Percentiles rank a stretch among this genome's conserved stretches.
Conservation (phyloP, 2,113 vertebrate species). For the Hippoglossus stenolepis region DNA sequence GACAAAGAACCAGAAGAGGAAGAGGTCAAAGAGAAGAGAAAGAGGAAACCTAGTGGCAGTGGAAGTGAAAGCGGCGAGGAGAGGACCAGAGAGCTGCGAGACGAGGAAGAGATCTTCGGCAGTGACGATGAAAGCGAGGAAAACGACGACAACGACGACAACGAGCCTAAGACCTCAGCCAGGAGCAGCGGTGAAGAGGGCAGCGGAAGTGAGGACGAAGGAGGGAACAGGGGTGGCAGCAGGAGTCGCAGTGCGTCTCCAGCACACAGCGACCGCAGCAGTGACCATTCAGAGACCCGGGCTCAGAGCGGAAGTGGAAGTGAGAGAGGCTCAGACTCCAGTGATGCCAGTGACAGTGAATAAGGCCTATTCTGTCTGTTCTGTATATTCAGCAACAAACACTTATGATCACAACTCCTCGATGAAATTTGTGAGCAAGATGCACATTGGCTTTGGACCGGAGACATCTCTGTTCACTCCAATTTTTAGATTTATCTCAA, state of each 20-base stretch:
- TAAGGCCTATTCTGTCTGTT: conserved; percentile 57
- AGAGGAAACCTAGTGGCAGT: conserved; percentile 83
- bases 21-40: conserved; percentile 53
- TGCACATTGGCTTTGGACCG: conserved; percentile 27
- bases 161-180: conserved; percentile 77
- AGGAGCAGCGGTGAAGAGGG: conserved; percentile 79
- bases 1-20: not conserved
- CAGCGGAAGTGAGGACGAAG: conserved; percentile 78
- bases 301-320: conserved; percentile 84
- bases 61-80: conserved; percentile 86
- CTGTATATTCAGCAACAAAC: conserved; percentile 27
- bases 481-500: conserved; percentile 47
- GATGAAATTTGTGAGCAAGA: not conserved
- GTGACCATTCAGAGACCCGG: conserved; percentile 85
- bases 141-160: conserved; percentile 77
- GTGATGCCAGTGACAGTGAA: conserved; percentile 89
- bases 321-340: conserved; percentile 86
- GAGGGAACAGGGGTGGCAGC: conserved; percentile 72
- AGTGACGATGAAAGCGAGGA: conserved; percentile 88
- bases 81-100: conserved; percentile 83
- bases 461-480: not conserved
- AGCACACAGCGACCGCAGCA: conserved; percentile 85
- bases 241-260: conserved; percentile 85
- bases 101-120: conserved; percentile 94
- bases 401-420: not conserved